Evolutionary conservation across 2,797 vertebrate genomes (phyloP).

Genomic region (Characodon lateralis): DNA sequence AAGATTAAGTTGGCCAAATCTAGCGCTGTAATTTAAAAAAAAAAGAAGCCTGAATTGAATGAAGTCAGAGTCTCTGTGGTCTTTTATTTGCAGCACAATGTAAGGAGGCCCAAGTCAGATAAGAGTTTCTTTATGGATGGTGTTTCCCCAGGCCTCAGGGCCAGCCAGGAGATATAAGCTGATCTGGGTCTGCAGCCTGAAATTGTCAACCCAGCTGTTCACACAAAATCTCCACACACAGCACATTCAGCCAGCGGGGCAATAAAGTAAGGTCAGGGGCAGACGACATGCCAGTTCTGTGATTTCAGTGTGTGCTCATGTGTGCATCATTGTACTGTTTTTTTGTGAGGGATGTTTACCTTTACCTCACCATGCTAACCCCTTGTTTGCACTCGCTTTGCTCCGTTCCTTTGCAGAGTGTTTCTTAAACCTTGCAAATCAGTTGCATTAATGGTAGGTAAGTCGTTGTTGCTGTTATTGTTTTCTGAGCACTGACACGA

Average conservation of each 20-base stretch:
- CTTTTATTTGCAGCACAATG: constrained; percentile 72
- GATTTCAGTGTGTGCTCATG: constrained; percentile 42
- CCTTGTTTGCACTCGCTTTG: constrained; percentile 37
- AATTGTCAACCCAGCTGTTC: constrained; percentile 77
- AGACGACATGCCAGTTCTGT: constrained; percentile 61
- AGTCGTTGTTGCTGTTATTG: constrained; percentile 28
- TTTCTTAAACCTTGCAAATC: constrained; percentile 30
- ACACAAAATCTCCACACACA: constrained; percentile 76
- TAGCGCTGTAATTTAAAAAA: constrained; percentile 50
- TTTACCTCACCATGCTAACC: constrained; percentile 49
- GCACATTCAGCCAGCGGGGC: constrained; percentile 52
- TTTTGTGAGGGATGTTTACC: constrained; percentile 60
- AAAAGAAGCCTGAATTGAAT: constrained; percentile 51
- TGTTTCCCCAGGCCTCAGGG: constrained; percentile 67
- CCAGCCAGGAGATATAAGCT: constrained; percentile 73
- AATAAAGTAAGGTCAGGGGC: constrained; percentile 79
- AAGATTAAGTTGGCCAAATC: constrained; percentile 39
- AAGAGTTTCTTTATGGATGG: constrained; percentile 73
- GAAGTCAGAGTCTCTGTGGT: constrained; percentile 63
- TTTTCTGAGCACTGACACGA: constrained; percentile 59
- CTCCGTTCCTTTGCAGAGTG: constrained; percentile 22
- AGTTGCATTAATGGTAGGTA: constrained; percentile 34
- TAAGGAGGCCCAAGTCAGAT: constrained; percentile 68
- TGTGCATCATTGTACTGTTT: constrained; percentile 13
- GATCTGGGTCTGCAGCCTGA: constrained; percentile 61